Evolutionary conservation across 2,797 vertebrate genomes (phyloP), one percentile per base, ranked within the genome.

Genomic region (Zalophus californianus): DNA sequence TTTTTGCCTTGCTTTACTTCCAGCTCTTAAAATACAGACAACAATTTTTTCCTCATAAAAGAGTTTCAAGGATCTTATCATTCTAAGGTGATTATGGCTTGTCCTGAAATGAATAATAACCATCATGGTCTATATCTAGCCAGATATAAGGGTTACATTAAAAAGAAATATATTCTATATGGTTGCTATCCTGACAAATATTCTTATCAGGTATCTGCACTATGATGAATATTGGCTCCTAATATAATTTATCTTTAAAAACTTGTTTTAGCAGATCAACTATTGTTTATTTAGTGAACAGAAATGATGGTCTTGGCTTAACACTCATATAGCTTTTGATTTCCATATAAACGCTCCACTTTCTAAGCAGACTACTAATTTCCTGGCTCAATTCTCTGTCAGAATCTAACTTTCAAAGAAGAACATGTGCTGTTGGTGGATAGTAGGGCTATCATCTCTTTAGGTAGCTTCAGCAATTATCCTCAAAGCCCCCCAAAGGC

Each of bases 231-330:
- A 85, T 96, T 96, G 68, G 38, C 23, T 93, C 27, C 73, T 80
- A 88, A 89, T 77, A 92, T 52, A 89, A 84, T 72, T 95, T 91
- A 86, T 91, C 52, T 96, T 93, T 73, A 79, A n/a, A 96, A 92
- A 50, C 5, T 70, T 94, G 32, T 75, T 84, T 41, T 27, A 88
- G 56, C 52, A 62, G n/a, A 66, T 94, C 41, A 77, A 96, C 50
- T 93, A 29, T 32, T 58, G 5, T 62, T 93, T 72, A 82, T 27
- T 29, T 73, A n/a, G 25, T 50, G 11, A 64, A 70, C 16, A 96
- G 16, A 90, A 91, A 73, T 41, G 21, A 56, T 70, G 4, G 11
- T 25, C 48, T 48, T 35, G 66, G 7, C 35, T 95, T 29, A 32
- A 35, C 32, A 38, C 52, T 85, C 21, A 21, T 38, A 73, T 3